Evolutionary conservation across 2,113 vertebrate genomes (phyloP).

Genomic region (Petroica traversi): DNA sequence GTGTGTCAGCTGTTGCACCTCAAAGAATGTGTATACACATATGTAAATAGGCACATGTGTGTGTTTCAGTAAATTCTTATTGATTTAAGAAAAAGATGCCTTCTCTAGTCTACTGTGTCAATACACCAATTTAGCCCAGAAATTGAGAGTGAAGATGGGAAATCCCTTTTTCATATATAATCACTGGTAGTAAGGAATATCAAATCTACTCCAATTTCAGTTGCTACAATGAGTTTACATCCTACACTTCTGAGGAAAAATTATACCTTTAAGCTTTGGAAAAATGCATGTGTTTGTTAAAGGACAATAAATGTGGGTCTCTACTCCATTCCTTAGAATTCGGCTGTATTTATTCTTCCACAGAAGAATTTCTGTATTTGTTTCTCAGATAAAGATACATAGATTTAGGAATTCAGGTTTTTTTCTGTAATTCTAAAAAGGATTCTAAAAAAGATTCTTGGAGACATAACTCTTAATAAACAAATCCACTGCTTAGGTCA

Average conservation of each 20-base stretch:
- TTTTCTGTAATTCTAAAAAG: not conserved
- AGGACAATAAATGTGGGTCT: not conserved
- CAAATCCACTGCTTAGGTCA: not conserved
- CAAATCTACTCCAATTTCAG: not conserved
- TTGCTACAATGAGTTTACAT: not conserved
- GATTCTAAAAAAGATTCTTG: not conserved
- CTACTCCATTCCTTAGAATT: not conserved
- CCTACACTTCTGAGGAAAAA: not conserved
- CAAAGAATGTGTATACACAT: not conserved
- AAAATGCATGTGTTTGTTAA: not conserved
- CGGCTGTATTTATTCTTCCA: not conserved
- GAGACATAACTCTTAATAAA: not conserved
- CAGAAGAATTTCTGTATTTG: not conserved
- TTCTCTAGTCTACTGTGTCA: not conserved
- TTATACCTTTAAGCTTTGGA: not conserved
- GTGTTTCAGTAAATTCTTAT: not conserved
- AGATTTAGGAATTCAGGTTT: not conserved
- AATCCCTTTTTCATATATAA: not conserved
- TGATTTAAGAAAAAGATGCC: not conserved
- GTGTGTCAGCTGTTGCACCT: not conserved
- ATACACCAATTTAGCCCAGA: not conserved
- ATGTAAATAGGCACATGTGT: not conserved
- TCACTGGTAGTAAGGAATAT: not conserved
- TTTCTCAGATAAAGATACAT: not conserved
- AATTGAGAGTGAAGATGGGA: not conserved